Percentiles rank a stretch among this genome's conserved stretches.
Evolutionary conservation across 2,797 vertebrate genomes (phyloP).

Genomic region (Diceros bicornis): DNA sequence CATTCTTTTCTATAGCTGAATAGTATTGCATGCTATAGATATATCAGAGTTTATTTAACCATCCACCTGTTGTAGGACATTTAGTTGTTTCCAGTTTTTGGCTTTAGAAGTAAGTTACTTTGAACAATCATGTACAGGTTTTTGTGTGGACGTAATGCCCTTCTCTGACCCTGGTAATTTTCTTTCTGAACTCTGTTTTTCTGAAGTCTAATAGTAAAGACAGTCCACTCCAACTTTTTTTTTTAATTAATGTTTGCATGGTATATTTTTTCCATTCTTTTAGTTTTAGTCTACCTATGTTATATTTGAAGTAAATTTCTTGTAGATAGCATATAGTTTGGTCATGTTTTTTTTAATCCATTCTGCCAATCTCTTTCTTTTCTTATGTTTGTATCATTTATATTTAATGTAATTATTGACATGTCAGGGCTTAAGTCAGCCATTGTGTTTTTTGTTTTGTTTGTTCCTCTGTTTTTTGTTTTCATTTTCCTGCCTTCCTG

Average conservation of each 20-base stretch:
- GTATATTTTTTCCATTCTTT: neutral
- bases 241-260: conserved; percentile 31
- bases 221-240: neutral
- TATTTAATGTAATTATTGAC: neutral
- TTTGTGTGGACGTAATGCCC: conserved; percentile 18
- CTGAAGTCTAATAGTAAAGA: neutral
- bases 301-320: conserved; percentile 16
- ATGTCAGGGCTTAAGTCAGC: neutral
- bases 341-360: neutral
- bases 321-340: neutral
- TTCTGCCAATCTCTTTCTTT: neutral
- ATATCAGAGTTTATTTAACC: neutral
- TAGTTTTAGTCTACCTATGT: neutral
- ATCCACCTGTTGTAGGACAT: neutral
- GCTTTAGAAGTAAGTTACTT: conserved; percentile 25
- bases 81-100: conserved; percentile 32
- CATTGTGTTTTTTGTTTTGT: conserved; percentile 39
- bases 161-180: neutral
- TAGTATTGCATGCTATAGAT: neutral
- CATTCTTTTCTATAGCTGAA: conserved; percentile 19
- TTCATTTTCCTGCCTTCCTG: neutral
- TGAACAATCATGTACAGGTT: neutral
- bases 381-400: neutral
- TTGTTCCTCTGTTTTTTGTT: neutral
- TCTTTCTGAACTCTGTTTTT: conserved; percentile 47